phyloP scores from a whole-genome alignment of 2,113 vertebrate species.

The Panthera tigris region DNA sequence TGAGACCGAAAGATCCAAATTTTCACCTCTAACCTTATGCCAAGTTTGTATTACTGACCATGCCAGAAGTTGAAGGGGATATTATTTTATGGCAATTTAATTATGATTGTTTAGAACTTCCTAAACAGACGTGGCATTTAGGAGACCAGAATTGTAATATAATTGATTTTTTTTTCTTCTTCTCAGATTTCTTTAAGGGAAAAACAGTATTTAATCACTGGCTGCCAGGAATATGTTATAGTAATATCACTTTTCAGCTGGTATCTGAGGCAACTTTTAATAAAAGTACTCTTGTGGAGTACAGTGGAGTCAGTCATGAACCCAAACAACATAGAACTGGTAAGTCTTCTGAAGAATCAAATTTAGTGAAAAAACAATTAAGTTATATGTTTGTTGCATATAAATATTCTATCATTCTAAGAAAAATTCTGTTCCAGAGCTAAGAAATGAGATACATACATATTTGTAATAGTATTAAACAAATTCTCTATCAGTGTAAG shows the following conservation, averaged over 20 bases:
- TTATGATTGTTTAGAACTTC: neutral
- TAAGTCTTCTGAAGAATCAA: slow-evolving; percentile 76
- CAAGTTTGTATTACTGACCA: neutral
- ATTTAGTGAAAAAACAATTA: neutral
- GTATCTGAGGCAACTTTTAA: slow-evolving; percentile 94
- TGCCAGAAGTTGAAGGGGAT: neutral
- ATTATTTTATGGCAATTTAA: neutral
- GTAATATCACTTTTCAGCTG: slow-evolving; percentile 96
- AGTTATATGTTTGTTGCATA: neutral
- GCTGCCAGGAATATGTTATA: slow-evolving; percentile 95
- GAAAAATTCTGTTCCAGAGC: neutral
- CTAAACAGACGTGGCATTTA: slow-evolving; percentile 37
- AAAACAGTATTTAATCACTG: slow-evolving; percentile 98
- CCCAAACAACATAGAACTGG: slow-evolving; percentile 93
- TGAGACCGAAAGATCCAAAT: neutral
- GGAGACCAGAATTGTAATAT: slow-evolving; percentile 30
- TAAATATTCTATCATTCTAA: neutral
- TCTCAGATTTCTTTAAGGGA: slow-evolving; percentile 93
- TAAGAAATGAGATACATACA: neutral
- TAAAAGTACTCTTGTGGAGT: slow-evolving; percentile 89
- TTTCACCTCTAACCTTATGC: neutral
- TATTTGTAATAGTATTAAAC: neutral
- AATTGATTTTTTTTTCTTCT: slow-evolving; percentile 54
- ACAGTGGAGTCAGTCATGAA: slow-evolving; percentile 90
- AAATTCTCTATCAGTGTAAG: neutral